These are phyloP conservation scores for Ispidina picta DNA, from an alignment of 2,797 vertebrate genomes.

Conservation along the genomic window DNA sequence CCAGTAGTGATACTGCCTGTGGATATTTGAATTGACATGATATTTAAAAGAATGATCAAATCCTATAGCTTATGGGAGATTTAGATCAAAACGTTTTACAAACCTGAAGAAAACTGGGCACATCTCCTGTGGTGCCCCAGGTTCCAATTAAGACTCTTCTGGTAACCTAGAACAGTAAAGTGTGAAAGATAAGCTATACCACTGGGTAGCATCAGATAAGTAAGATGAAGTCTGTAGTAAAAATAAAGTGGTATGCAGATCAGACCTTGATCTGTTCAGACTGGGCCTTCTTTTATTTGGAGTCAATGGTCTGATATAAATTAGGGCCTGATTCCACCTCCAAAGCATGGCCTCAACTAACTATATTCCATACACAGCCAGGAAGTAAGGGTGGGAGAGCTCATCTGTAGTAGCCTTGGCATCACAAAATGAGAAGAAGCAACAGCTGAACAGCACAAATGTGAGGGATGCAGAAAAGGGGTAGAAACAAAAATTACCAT, in stretches of 20 bases:
- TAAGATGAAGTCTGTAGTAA: background rate
- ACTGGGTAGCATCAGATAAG: background rate
- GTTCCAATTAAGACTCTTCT: background rate
- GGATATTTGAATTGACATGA: background rate
- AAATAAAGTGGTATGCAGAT: background rate
- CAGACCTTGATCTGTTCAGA: background rate
- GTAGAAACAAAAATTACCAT: background rate
- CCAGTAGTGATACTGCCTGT: background rate
- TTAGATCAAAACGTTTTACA: background rate
- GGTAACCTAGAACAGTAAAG: background rate
- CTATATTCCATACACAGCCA: fast-evolving
- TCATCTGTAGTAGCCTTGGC: background rate
- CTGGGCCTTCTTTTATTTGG: background rate
- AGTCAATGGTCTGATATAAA: background rate
- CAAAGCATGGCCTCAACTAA: background rate
- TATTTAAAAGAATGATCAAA: background rate
- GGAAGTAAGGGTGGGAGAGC: background rate
- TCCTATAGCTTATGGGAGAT: background rate
- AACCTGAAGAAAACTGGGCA: background rate
- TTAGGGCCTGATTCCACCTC: background rate
- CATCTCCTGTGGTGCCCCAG: background rate
- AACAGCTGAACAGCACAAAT: background rate
- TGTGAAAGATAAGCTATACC: background rate
- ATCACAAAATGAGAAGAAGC: background rate
- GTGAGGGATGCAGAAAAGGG: background rate